A percentile compares a stretch with the other conserved stretches of the same genome.
Evolutionary conservation across 2,113 vertebrate species (phyloP).

Genomic region (Rhombomys opimus): DNA sequence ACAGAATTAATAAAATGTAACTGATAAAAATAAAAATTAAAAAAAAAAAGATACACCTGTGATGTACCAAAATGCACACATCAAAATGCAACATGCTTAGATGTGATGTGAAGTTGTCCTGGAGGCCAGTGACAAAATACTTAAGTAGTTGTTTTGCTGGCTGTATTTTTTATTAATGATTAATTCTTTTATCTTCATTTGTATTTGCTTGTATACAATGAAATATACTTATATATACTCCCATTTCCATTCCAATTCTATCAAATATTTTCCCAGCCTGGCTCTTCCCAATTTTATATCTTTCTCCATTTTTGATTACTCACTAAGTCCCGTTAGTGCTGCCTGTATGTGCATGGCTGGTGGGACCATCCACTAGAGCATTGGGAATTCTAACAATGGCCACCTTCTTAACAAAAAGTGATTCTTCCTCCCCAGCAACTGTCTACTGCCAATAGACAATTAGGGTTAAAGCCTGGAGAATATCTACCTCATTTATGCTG

Average conservation of each 20-base stretch:
- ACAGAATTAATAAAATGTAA: too few species aligned
- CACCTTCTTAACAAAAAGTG: background rate
- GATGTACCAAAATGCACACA: background rate
- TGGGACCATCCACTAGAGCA: background rate
- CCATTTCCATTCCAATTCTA: background rate
- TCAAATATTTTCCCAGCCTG: background rate
- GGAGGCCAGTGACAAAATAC: background rate
- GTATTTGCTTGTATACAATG: background rate
- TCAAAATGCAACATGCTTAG: background rate
- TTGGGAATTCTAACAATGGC: background rate
- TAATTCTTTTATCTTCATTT: background rate
- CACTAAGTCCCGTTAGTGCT: background rate
- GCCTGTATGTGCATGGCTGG: background rate
- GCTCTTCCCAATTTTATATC: background rate
- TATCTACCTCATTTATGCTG: background rate
- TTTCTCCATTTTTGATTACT: background rate
- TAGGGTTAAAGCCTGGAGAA: background rate
- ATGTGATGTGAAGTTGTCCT: background rate
- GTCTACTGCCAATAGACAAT: background rate
- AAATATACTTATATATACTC: background rate
- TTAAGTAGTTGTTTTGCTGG: background rate
- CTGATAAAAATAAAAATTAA: too few species aligned
- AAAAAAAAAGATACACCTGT: background rate
- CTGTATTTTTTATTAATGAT: background rate
- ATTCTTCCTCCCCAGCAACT: too few species aligned